phyloP scores from a whole-genome alignment of 2,797 vertebrate genomes.

The Pterois miles region DNA sequence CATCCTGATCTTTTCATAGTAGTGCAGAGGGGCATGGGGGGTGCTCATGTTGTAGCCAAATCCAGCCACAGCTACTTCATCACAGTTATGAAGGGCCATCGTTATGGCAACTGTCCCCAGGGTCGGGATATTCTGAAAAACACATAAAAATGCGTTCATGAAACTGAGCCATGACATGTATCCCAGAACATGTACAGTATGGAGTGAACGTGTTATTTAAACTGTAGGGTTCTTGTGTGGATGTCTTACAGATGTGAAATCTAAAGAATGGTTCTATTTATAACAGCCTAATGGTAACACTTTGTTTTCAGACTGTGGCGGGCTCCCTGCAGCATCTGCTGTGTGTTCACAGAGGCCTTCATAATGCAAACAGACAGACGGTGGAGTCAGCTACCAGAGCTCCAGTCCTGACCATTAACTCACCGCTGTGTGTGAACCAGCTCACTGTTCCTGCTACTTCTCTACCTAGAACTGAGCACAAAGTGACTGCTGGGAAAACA shows the following conservation, averaged over 20 bases:
- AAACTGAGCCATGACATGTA: not conserved
- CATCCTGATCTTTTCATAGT: slow-evolving; percentile 95
- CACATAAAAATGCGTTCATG: not conserved
- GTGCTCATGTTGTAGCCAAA: slow-evolving; percentile 94
- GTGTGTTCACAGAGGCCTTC: slow-evolving; percentile 30
- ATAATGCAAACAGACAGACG: slow-evolving; percentile 41
- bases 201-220: too few species aligned
- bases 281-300: slow-evolving; percentile 17
- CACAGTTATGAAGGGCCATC: slow-evolving; percentile 96
- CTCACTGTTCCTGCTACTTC: not conserved
- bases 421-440: not conserved
- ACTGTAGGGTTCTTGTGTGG: not conserved
- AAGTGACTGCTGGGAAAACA: not conserved
- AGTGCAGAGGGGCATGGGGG: slow-evolving; percentile 91
- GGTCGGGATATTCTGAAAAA: slow-evolving; percentile 92
- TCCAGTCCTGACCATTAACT: slow-evolving; percentile 23
- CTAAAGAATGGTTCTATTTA: slow-evolving; percentile 12
- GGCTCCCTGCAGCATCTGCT: slow-evolving; percentile 29
- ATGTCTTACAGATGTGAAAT: slow-evolving; percentile 34
- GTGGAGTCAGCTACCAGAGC: not conserved
- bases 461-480: not conserved
- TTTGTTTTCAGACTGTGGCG: slow-evolving; percentile 18
- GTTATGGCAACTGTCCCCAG: slow-evolving; percentile 94
- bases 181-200: not conserved
- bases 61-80: slow-evolving; percentile 94